Evolutionary conservation across 2,888 invertebrate species (phyloP).

Genomic region (Eupithecia vulgata): DNA sequence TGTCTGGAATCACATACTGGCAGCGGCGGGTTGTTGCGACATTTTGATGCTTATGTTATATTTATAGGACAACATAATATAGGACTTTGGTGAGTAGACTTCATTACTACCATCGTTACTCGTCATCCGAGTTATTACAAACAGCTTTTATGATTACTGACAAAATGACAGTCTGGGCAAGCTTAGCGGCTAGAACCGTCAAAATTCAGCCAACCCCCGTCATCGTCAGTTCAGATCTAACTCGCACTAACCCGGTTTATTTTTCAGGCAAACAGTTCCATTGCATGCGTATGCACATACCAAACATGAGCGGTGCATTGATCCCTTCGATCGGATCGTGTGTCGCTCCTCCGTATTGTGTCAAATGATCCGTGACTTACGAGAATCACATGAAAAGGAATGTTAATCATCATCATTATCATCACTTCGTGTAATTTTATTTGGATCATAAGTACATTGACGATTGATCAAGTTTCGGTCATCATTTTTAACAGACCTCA

Average conservation of each 20-base stretch:
- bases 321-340: not conserved
- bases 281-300: not conserved
- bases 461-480: not conserved
- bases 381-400: not conserved
- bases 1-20: no score
- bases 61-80: no score
- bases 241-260: not conserved
- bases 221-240: not conserved
- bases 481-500: not conserved
- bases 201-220: no score
- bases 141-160: no score
- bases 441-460: not conserved
- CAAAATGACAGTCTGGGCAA: no score
- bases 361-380: not conserved
- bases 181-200: no score
- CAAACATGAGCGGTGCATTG: not conserved
- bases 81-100: no score
- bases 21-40: no score
- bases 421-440: not conserved
- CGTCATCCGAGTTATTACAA: no score
- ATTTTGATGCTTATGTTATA: no score
- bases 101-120: no score
- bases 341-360: not conserved
- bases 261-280: not conserved
- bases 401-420: not conserved